Percentiles rank a stretch among this genome's conserved stretches.
phyloP scores from a whole-genome alignment of 2,797 vertebrate species.

The Arrhamphus sclerolepis region DNA sequence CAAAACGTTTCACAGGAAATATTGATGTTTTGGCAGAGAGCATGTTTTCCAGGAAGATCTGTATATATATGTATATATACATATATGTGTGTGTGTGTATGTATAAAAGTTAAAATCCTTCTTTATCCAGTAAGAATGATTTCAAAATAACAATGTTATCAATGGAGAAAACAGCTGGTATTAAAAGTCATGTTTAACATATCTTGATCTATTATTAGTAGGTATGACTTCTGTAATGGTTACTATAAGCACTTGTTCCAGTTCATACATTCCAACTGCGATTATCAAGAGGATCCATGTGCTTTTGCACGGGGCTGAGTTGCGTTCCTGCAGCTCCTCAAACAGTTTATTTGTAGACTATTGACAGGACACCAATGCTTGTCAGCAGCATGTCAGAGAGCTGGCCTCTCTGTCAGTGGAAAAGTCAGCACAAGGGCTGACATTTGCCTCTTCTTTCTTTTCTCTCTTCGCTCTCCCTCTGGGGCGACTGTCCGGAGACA shows the following conservation, averaged over 20 bases:
- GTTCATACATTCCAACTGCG: conserved; percentile 59
- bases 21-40: conserved; percentile 13
- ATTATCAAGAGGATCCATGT: conserved; percentile 72
- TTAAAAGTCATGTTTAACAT: conserved; percentile 41
- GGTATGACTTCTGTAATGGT: conserved; percentile 60
- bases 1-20: not conserved
- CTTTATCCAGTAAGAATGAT: not conserved
- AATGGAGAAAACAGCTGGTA: conserved; percentile 24
- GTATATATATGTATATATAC: not conserved
- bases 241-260: conserved; percentile 61
- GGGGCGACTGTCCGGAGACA: conserved; percentile 32
- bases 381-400: conserved; percentile 70
- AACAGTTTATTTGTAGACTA: conserved; percentile 78
- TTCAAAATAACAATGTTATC: not conserved
- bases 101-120: not conserved
- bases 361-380: conserved; percentile 67
- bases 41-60: not conserved
- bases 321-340: conserved; percentile 62
- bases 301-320: conserved; percentile 36
- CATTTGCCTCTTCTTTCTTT: conserved; percentile 34
- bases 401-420: conserved; percentile 63
- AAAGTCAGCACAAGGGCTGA: conserved; percentile 55
- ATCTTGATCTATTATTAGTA: conserved; percentile 67
- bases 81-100: not conserved
- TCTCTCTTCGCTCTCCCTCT: conserved; percentile 16